phyloP scores from a whole-genome alignment of 2,888 invertebrate species.

The Ganaspis brasiliensis region DNA sequence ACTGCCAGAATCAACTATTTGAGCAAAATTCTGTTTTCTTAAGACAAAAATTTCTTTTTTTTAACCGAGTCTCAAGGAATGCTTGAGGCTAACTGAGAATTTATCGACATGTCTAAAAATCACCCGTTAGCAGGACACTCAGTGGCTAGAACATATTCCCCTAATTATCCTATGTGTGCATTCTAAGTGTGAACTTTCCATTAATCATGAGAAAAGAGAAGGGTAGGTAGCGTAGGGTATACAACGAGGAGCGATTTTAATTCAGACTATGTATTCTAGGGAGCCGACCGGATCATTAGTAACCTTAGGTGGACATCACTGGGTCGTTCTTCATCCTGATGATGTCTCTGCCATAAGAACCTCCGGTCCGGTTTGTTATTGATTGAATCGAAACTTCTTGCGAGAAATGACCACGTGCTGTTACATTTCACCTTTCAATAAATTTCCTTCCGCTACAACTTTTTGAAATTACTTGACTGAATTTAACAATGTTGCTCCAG shows the following conservation, averaged over 20 bases:
- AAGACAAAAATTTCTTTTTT: too few relatives aligned
- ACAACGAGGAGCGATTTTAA: conserved; percentile 78
- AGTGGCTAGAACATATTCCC: conserved; percentile 80
- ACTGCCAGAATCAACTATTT: too few relatives aligned
- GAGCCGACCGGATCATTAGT: conserved; percentile 79
- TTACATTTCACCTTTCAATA: too few relatives aligned
- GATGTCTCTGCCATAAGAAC: conserved; percentile 72
- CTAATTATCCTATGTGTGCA: conserved; percentile 81
- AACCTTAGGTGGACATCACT: conserved; percentile 79
- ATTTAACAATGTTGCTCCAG: too few relatives aligned
- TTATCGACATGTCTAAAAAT: conserved; percentile 33
- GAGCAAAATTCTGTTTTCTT: too few relatives aligned
- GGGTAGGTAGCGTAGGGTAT: conserved; percentile 72
- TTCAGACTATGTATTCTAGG: conserved; percentile 79
- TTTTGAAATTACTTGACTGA: too few relatives aligned
- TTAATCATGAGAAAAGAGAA: conserved; percentile 79
- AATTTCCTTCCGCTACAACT: too few relatives aligned
- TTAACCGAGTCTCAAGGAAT: too few relatives aligned
- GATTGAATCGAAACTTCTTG: conserved; percentile 56
- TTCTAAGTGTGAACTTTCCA: conserved; percentile 81
- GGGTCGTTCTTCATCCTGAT: conserved; percentile 79
- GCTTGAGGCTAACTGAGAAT: not conserved
- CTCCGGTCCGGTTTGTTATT: conserved; percentile 68
- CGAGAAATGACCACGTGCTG: conserved; percentile 36
- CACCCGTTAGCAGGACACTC: conserved; percentile 77